Evolutionary conservation across 2,113 vertebrate genomes (phyloP), one percentile per base, ranked within the genome.

Genomic region (Istiophorus platypterus): DNA sequence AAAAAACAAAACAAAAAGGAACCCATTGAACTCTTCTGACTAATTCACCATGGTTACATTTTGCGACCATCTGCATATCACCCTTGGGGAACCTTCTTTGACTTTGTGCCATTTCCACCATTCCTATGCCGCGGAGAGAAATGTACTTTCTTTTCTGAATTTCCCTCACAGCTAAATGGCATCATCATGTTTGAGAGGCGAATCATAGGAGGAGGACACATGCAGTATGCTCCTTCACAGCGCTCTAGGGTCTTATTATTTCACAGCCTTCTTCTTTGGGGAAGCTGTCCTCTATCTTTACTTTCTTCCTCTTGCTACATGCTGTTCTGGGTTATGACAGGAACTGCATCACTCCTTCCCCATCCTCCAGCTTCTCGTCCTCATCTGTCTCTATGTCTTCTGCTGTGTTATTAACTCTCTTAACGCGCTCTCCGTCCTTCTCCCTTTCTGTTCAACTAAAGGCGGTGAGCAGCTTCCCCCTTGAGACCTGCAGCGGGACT

Each of bases 391-490:
- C 11, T 31, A 37, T 31, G 42, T 72, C 52, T 72, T 68, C n/a
- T 31, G 37, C 3, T 1, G 41, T 39, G 42, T 73, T 27, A 57
- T 86, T 87, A 84, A 54, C 80, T n/a, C 78, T 52, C 85, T 81
- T 81, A 80, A 88, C 67, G 34, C 80, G 45, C 20, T 54, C 47
- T 65, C 72, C 67, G 37, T 76, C 65, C 47, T 69, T 81, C 49
- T 82, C 54, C 14, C 59, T 79, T 12, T 85, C 70, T 78, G 41
- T 63, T 57, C 1, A 29, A 80, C 47, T 66, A 6, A 56, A 89
- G 89, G 85, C 88, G 75, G 70, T 45, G 76, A 81, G 34, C 58
- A 65, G 34, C 65, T n/a, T 71, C 83, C 41, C 78, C 73, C 6
- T 51, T 52, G 67, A 69, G 51, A 72, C 0, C 27, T 26, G 22